Evolutionary conservation across 2,888 invertebrate genomes (phyloP).

Genomic region (Noctua fimbriata): DNA sequence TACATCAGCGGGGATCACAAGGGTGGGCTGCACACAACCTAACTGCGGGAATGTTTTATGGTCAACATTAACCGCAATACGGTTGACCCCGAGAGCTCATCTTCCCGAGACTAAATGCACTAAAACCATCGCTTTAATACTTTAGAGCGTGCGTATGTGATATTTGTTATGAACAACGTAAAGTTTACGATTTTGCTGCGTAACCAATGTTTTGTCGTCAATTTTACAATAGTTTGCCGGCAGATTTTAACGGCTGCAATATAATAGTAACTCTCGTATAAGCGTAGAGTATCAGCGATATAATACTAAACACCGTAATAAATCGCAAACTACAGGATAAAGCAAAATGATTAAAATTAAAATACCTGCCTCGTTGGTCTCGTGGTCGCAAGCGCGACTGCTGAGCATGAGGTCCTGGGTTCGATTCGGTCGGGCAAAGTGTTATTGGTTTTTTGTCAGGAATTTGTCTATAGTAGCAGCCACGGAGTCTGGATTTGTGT

Average conservation of each 20-base stretch:
- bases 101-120: conserved; percentile 69
- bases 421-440: neutral
- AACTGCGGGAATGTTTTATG: conserved; percentile 77
- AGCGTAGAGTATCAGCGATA: neutral
- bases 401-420: neutral
- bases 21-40: conserved; percentile 66
- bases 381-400: neutral
- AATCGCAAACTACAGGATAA: neutral
- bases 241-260: conserved; percentile 24
- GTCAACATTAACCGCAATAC: conserved; percentile 79
- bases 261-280: neutral
- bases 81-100: conserved; percentile 73
- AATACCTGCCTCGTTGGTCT: neutral
- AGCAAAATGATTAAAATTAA: neutral
- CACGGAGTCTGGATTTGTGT: neutral
- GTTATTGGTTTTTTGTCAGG: neutral
- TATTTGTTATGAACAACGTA: conserved; percentile 40
- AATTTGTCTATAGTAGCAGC: neutral
- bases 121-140: conserved; percentile 64
- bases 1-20: conserved; percentile 77
- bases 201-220: conserved; percentile 25
- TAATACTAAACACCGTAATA: conserved; percentile 1
- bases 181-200: conserved; percentile 28
- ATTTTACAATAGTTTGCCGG: conserved; percentile 7
- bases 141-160: conserved; percentile 44